Percentiles rank a stretch among this genome's conserved stretches.
Evolutionary conservation across 2,113 vertebrate genomes (phyloP).

Genomic region (Ptilorrhoa leucosticta): DNA sequence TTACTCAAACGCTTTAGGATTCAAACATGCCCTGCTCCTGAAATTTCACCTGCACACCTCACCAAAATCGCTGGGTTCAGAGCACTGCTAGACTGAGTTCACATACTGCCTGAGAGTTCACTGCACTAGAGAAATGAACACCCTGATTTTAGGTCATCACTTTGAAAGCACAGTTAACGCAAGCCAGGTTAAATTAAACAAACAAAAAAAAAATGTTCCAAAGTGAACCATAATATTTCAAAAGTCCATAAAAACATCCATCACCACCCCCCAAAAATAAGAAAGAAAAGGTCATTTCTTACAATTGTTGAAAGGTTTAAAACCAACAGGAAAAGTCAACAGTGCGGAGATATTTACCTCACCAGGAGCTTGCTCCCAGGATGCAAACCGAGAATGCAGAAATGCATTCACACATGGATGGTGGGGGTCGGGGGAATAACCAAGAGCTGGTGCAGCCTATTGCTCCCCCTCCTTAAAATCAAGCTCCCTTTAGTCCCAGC

Average conservation of each 20-base stretch:
- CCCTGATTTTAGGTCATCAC: not conserved
- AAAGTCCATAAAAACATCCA: not conserved
- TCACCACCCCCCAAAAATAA: not conserved
- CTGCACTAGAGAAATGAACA: rapidly evolving
- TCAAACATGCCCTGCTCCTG: not conserved
- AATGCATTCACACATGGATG: not conserved
- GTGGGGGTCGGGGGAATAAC: not conserved
- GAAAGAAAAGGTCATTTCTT: not conserved
- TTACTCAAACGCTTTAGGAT: not conserved
- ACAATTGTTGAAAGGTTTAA: not conserved
- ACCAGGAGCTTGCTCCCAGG: not conserved
- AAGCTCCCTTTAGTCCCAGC: not conserved
- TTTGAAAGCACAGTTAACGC: not conserved
- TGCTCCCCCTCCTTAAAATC: not conserved
- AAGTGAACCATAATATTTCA: not conserved
- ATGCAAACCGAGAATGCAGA: not conserved
- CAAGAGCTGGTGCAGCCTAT: not conserved
- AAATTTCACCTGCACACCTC: not conserved
- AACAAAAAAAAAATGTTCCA: not conserved
- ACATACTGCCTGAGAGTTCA: rapidly evolving
- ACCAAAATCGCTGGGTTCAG: rapidly evolving
- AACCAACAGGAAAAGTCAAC: not conserved
- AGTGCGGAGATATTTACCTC: not conserved
- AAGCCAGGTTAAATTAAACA: not conserved
- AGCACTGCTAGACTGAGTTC: not conserved